Base-by-base conservation (phyloP, 2,797 vertebrate genomes). In the Anabacerthia variegaticeps region DNA sequence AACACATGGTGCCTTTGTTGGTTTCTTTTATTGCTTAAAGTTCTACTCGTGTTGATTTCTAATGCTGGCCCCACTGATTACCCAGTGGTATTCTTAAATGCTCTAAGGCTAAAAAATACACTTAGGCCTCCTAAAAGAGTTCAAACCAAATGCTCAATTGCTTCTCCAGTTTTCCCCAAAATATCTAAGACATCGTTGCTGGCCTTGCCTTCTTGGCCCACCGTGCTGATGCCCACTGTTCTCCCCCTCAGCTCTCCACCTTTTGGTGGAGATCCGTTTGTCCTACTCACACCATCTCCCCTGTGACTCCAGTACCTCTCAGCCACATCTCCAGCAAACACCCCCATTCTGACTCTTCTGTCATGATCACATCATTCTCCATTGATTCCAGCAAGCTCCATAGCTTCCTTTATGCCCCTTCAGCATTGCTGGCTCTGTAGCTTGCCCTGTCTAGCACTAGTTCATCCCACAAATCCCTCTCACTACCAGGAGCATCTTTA, bases 201-300 rank as follows among this genome's bases (percentile, higher is more conserved):
- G 61, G 28, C 66, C 51, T 52, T 54, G 49, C 49, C 34, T 44
- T n/a, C 39, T 36, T 32, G 14, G 51, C 54, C 49, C 28, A 2
- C 21, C 0, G 18, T 14, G 32, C 43, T 9, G 21, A 9, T 3
- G 54, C 37, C n/a, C 65, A 22, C 65, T 3, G 6, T 61, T 65
- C 66, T 58, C 46, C 56, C 27, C 34, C 26, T 19, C 39, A 34
- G 44, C 26, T 59, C 36, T 44, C 46, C 22, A 1, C 36, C 23
- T 19, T 26, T 21, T 39, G 55, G 2, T 13, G 11, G 4, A 2
- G 6, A 22, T 28, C 9, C 1, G 0, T 27, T 54, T 77, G 30
- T 51, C 59, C 54, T n/a, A 3, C 54, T 62, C 48, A 19, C 52
- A 30, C 30, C 65, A 28, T 37, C 59, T 56, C 48, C 37, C 43